These are phyloP conservation scores for Aplocera efformata DNA, from an alignment of 2,888 invertebrate species.

Conservation along the genomic window DNA sequence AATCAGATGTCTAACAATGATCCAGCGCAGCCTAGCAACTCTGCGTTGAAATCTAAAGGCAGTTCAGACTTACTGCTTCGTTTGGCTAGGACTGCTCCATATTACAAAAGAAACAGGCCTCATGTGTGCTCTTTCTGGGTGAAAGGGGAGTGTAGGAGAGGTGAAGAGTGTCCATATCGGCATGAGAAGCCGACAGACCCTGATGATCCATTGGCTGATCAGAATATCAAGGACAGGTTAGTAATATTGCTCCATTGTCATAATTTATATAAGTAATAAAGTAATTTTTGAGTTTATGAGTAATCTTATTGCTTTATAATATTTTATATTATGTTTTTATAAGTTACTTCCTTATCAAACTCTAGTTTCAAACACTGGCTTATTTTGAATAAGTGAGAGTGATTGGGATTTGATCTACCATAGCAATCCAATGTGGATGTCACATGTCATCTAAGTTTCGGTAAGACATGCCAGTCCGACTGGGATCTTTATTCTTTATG, in stretches of 20 bases:
- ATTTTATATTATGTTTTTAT: no score
- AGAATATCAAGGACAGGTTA: constrained; percentile 94
- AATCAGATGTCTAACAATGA: constrained; percentile 82
- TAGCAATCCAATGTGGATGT: no score
- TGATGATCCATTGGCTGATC: constrained; percentile 97
- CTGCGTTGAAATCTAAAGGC: constrained; percentile 86
- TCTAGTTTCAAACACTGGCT: no score
- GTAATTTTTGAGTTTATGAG: no score
- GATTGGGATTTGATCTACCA: no score
- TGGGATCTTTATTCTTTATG: no score
- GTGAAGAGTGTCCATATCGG: constrained; percentile 97
- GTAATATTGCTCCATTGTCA: constrained; percentile 16
- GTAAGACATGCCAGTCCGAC: no score
- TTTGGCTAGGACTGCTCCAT: constrained; percentile 94
- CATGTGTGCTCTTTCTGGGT: constrained; percentile 99
- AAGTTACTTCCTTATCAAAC: no score
- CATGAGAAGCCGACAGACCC: constrained; percentile 98
- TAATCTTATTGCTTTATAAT: no score
- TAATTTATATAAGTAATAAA: no score
- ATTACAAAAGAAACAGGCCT: constrained; percentile 96
- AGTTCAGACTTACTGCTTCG: constrained; percentile 91
- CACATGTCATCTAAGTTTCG: no score
- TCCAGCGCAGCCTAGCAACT: constrained; percentile 78
- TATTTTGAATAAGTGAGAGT: no score
- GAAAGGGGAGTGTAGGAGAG: constrained; percentile 97